Evolutionary conservation across 2,797 vertebrate species (phyloP), one percentile per base, ranked within the genome.

Genomic region (Sparus aurata): DNA sequence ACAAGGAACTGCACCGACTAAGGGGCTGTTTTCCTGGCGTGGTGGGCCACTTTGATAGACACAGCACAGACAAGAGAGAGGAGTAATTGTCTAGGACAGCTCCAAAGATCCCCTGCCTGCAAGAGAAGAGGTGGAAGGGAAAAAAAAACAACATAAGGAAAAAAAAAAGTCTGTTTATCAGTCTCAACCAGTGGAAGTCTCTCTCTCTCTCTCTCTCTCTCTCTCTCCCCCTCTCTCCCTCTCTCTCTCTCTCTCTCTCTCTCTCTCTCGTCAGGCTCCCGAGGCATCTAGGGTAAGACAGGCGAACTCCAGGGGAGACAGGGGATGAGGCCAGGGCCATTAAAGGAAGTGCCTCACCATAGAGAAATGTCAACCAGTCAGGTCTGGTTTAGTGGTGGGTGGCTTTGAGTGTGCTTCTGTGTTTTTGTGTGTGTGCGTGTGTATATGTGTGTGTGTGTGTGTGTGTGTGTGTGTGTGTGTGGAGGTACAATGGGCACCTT

Each of bases 261-360:
- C 64, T 15, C 9, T 18, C 73, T 65, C 67, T 73, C 47, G 87
- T 91, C 90, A 87, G 85, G 79, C 79, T 91, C 82, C 84, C 74
- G 80, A 89, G 87, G 87, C 69, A 80, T 86, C 79, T 75, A 71
- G 75, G 87, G 82, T 83, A 73, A 90, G 90, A 90, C 88, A 89
- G 80, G 80, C 74, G 20, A 88, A 87, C 90, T 90, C 87, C 84
- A 82, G 84, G 82, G 83, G 85, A 92, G 88, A 87, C 84, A 84
- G 89, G 86, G 89, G 89, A 93, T 82, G 91, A 91, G 86, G 88
- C 88, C 65, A 18, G 79, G 73, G 85, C 85, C 91, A 91, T 93
- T 93, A 92, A 91, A 82, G 87, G 85, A 93, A 93, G 90, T 92
- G 87, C 77, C 75, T 90, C 86, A 83, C 82, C 17, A 43, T 70